A percentile compares a stretch with the other conserved stretches of the same genome.
phyloP scores from a whole-genome alignment of 2,113 vertebrate species.

The Oreocharis arfaki region DNA sequence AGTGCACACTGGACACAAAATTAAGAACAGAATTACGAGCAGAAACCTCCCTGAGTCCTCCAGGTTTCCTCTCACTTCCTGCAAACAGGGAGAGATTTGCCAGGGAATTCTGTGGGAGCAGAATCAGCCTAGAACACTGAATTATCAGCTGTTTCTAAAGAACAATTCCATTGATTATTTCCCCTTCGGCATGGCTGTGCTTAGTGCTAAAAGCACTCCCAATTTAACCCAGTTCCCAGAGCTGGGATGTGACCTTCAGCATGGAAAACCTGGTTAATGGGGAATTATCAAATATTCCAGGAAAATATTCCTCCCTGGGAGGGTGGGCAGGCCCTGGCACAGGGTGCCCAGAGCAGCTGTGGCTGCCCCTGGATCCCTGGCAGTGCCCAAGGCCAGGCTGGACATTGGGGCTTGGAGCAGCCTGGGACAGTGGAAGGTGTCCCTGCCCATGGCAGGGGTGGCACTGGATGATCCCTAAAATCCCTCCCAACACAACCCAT shows the following conservation, averaged over 20 bases:
- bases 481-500: not conserved
- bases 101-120: not conserved
- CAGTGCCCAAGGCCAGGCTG: not conserved
- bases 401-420: not conserved
- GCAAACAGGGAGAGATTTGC: not conserved
- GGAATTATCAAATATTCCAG: not conserved
- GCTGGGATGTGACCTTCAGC: not conserved
- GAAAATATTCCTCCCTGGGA: not conserved
- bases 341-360: not conserved
- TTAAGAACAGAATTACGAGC: not conserved
- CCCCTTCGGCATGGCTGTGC: not conserved
- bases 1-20: not conserved
- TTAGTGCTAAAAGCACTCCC: not conserved
- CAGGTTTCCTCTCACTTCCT: not conserved
- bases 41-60: not conserved
- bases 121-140: not conserved
- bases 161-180: not conserved
- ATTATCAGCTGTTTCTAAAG: not conserved
- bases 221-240: not conserved
- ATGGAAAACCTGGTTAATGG: not conserved
- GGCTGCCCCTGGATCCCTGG: not conserved
- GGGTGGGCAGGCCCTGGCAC: not conserved
- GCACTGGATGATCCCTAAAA: rapidly evolving
- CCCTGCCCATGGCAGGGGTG: not conserved
- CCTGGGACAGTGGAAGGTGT: not conserved